These are phyloP conservation scores for Saxidomus purpurata DNA, from an alignment of 1,140 invertebrate species.

Conservation along the genomic window DNA sequence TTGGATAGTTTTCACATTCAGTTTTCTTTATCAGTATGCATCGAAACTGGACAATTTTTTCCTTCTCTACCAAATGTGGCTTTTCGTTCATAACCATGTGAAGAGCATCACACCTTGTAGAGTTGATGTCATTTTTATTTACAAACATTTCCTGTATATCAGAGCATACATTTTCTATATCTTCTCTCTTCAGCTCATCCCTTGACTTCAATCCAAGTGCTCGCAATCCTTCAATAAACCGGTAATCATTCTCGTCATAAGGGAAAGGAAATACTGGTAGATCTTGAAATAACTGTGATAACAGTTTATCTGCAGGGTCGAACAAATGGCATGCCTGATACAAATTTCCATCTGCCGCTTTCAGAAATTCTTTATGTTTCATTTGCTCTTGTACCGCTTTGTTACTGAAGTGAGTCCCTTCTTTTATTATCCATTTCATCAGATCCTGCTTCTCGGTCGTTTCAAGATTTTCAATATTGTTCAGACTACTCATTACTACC, in stretches of 20 bases:
- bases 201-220: constrained; percentile 38
- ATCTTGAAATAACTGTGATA: not conserved
- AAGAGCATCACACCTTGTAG: not conserved
- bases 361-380: not conserved
- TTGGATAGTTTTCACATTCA: not conserved
- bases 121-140: not conserved
- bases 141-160: not conserved
- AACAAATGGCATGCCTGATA: constrained; percentile 24
- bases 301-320: constrained; percentile 8
- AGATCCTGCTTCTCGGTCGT: not conserved
- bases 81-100: constrained; percentile 33
- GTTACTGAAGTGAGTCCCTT: not conserved
- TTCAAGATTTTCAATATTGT: not conserved
- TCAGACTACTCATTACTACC: not conserved
- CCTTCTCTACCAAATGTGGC: not conserved
- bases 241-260: not conserved
- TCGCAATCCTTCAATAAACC: not conserved
- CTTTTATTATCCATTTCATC: not conserved
- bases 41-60: not conserved
- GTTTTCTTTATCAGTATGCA: constrained; percentile 12
- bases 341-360: not conserved
- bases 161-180: not conserved
- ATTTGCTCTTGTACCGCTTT: not conserved
- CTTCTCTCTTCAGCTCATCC: not conserved
- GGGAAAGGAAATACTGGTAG: constrained; percentile 20